Evolutionary conservation across 2,113 vertebrate genomes (phyloP).

Genomic region (Prunella himalayana): DNA sequence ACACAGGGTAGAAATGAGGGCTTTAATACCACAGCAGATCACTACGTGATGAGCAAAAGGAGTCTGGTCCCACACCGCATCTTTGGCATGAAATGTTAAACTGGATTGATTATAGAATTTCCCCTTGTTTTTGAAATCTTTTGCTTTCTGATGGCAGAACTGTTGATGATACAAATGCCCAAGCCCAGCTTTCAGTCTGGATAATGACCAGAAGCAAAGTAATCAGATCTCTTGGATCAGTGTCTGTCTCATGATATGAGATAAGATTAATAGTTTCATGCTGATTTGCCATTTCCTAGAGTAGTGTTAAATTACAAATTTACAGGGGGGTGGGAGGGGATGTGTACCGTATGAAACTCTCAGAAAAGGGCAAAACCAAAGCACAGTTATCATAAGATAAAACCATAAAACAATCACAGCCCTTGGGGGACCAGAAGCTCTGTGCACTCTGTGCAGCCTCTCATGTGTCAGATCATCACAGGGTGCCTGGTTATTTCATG

Average conservation of each 20-base stretch:
- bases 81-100: slow-evolving; percentile 10
- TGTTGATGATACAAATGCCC: not conserved
- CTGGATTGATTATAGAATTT: not conserved
- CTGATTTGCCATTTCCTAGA: slow-evolving; percentile 60
- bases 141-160: slow-evolving; percentile 15
- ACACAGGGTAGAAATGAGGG: not conserved
- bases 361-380: slow-evolving; percentile 52
- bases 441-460: slow-evolving; percentile 36
- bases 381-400: slow-evolving; percentile 48
- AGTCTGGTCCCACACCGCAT: not conserved
- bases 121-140: not conserved
- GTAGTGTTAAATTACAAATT: slow-evolving; percentile 52
- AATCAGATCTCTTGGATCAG: slow-evolving; percentile 48
- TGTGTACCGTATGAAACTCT: not conserved
- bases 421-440: not conserved
- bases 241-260: slow-evolving; percentile 23
- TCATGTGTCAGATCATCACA: slow-evolving; percentile 36
- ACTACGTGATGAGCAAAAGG: not conserved
- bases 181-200: not conserved
- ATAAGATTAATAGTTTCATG: slow-evolving; percentile 62
- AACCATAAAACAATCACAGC: slow-evolving; percentile 43
- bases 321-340: not conserved
- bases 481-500: slow-evolving; percentile 48
- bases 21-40: accelerated
- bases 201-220: slow-evolving; percentile 38